phyloP scores from a whole-genome alignment of 1,140 invertebrate genomes.

The Hyphantria cunea region DNA sequence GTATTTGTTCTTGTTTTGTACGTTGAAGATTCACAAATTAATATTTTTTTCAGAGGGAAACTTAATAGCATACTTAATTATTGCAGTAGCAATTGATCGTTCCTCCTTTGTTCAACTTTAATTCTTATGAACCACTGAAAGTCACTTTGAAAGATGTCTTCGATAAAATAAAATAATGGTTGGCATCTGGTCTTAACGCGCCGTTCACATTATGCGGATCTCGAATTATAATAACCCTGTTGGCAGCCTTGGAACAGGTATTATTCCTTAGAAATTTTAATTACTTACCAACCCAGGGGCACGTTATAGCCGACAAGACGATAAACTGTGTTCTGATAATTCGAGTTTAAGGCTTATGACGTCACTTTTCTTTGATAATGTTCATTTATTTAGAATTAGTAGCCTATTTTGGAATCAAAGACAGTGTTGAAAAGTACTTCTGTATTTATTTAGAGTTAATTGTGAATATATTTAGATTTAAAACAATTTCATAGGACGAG shows the following conservation, averaged over 20 bases:
- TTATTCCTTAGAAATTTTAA: conserved; percentile 27
- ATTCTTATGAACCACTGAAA: background rate
- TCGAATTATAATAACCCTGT: conserved; percentile 13
- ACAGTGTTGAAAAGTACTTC: background rate
- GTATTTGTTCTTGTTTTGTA: no score
- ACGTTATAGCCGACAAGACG: conserved; percentile 10
- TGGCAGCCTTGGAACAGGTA: conserved; percentile 17
- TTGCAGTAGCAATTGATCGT: no score
- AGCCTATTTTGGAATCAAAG: background rate
- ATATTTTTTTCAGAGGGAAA: no score
- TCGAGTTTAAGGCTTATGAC: conserved; percentile 17
- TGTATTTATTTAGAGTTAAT: no score
- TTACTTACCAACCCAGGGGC: conserved; percentile 26
- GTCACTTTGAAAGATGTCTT: conserved; percentile 14
- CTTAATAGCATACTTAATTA: no score
- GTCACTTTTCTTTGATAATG: conserved; percentile 12
- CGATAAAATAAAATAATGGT: conserved; percentile 30
- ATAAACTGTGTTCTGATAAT: conserved; percentile 11
- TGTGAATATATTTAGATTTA: no score
- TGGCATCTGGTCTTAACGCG: conserved; percentile 30
- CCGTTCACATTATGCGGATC: conserved; percentile 13
- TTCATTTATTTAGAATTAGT: background rate
- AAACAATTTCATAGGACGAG: no score
- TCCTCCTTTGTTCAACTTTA: no score
- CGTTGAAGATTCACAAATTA: no score